phyloP scores from a whole-genome alignment of 2,113 vertebrate species.

The Trichomycterus rosablanca region DNA sequence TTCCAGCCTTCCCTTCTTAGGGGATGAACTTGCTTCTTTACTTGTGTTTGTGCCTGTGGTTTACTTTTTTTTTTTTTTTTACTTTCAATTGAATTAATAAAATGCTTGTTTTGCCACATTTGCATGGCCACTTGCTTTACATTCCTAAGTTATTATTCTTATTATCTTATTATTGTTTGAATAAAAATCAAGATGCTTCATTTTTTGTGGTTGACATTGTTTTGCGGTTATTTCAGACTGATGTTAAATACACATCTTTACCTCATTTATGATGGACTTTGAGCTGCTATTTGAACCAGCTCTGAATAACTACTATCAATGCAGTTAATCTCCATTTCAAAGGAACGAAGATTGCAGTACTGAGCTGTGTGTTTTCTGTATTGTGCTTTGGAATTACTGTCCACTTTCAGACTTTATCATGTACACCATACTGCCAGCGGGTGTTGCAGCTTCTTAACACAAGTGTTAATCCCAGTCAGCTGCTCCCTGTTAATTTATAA shows the following conservation, averaged over 20 bases:
- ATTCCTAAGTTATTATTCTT: conserved; percentile 16
- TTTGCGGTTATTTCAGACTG: conserved; percentile 22
- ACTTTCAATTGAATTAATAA: conserved; percentile 10
- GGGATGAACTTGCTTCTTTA: conserved; percentile 39
- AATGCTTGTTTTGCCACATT: conserved; percentile 13
- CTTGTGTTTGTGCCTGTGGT: conserved; percentile 53
- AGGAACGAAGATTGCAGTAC: conserved; percentile 31
- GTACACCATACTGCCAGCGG: conserved; percentile 42
- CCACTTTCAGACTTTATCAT: conserved; percentile 32
- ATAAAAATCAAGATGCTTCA: conserved; percentile 13
- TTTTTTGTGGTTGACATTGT: conserved; percentile 23
- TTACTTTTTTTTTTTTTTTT: conserved; percentile 32
- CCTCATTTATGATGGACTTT: conserved; percentile 40
- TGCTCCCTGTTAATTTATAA: conserved; percentile 27
- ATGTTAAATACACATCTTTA: conserved; percentile 42
- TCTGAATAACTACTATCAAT: conserved; percentile 33
- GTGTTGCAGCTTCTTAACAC: conserved; percentile 36
- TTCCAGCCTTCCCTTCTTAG: conserved; percentile 35
- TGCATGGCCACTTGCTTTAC: conserved; percentile 44
- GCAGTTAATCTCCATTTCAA: conserved; percentile 29
- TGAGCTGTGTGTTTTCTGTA: conserved; percentile 24
- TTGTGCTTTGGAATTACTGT: conserved; percentile 44
- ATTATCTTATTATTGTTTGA: background rate
- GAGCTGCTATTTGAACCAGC: conserved; percentile 33
- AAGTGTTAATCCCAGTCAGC: conserved; percentile 32